Conservation (phyloP, 2,797 vertebrate species). For the Melanotaenia trifasciata region DNA sequence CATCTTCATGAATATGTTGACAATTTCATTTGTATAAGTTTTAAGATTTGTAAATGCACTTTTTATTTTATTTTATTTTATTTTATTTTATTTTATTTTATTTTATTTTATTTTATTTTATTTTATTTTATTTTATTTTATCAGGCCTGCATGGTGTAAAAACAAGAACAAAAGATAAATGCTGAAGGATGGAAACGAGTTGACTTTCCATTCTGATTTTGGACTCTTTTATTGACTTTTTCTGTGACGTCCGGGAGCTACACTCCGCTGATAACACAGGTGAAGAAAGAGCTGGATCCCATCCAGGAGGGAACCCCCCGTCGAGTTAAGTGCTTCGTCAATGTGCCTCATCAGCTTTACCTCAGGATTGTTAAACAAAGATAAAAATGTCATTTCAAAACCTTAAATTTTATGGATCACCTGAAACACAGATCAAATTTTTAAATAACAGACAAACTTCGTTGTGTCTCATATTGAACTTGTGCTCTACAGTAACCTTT, state of each 20-base stretch:
- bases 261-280: conserved; percentile 54
- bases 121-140: too few species aligned
- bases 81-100: too few species aligned
- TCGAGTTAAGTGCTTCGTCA: conserved; percentile 44
- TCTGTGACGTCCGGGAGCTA: conserved; percentile 30
- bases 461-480: background rate
- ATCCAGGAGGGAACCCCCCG: conserved; percentile 37
- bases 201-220: conserved; percentile 27
- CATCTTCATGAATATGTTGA: too few species aligned
- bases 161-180: background rate
- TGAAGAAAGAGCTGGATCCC: conserved; percentile 35
- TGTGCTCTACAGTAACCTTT: background rate
- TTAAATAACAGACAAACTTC: background rate
- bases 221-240: conserved; percentile 35
- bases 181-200: conserved; percentile 8
- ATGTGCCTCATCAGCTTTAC: conserved; percentile 46
- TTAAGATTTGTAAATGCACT: too few species aligned
- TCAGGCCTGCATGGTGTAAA: too few species aligned
- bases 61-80: background rate
- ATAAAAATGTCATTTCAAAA: conserved; percentile 25
- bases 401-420: conserved; percentile 18
- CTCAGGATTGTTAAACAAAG: conserved; percentile 16
- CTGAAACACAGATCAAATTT: conserved; percentile 17
- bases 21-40: background rate
- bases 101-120: too few species aligned